These are phyloP conservation scores for Pherbina coryleti DNA, from an alignment of 2,888 invertebrate species.

Conservation along the genomic window DNA sequence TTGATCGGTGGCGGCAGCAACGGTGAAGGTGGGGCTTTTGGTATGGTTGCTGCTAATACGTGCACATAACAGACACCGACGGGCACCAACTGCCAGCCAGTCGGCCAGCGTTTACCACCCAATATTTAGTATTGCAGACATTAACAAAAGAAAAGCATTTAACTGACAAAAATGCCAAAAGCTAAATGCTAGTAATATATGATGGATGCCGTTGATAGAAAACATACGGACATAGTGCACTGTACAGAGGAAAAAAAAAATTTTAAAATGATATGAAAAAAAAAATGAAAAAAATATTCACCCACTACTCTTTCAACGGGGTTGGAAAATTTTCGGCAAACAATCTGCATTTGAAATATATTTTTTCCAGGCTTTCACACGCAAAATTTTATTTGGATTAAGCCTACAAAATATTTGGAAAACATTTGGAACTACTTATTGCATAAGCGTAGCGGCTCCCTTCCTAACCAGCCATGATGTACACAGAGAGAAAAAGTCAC, in stretches of 20 bases:
- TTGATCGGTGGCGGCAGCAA: not conserved
- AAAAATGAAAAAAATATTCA: too few relatives aligned
- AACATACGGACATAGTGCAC: not conserved
- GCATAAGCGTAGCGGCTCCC: too few relatives aligned
- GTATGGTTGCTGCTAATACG: not conserved
- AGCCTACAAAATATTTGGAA: too few relatives aligned
- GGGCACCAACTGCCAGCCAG: not conserved
- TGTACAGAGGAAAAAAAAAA: not conserved
- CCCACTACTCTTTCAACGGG: too few relatives aligned
- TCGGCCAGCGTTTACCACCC: not conserved
- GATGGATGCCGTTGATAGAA: constrained; percentile 18
- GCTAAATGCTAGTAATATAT: constrained; percentile 3
- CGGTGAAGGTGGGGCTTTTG: not conserved
- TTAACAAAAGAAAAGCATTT: constrained; percentile 3
- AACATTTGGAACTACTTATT: too few relatives aligned
- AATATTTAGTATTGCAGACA: not conserved
- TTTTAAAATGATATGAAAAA: not conserved
- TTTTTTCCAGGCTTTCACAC: too few relatives aligned
- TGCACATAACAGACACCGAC: not conserved
- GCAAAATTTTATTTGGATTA: too few relatives aligned
- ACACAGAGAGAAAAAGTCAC: too few relatives aligned
- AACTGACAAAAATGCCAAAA: not conserved
- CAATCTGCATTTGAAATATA: too few relatives aligned
- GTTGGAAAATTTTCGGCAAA: too few relatives aligned
- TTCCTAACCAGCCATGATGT: too few relatives aligned